Evolutionary conservation across 2,888 invertebrate species (phyloP).

Genomic region (Pecten maximus): DNA sequence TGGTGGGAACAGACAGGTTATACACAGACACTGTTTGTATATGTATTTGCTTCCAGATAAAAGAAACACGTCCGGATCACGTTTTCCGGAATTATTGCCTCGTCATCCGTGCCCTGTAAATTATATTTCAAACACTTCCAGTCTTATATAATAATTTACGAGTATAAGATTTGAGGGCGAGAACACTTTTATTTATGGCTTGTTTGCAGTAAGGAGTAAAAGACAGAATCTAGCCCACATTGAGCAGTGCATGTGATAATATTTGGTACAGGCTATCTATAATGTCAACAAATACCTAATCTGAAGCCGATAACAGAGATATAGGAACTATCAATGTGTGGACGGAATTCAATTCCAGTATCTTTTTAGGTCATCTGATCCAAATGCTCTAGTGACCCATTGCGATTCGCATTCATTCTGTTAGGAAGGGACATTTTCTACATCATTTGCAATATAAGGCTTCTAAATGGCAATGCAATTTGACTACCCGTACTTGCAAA

Average conservation of each 20-base stretch:
- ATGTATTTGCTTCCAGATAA: not conserved
- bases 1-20: too few relatives aligned
- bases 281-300: not conserved
- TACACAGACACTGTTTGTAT: too few relatives aligned
- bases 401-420: too few relatives aligned
- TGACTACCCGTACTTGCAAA: too few relatives aligned
- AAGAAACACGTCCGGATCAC: slow-evolving; percentile 13
- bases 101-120: not conserved
- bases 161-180: not conserved
- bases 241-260: not conserved
- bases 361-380: too few relatives aligned
- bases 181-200: not conserved
- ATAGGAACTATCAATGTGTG: too few relatives aligned
- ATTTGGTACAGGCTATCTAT: not conserved
- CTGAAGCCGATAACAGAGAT: not conserved
- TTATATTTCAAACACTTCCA: not conserved
- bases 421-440: too few relatives aligned
- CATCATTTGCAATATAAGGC: too few relatives aligned
- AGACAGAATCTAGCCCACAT: not conserved
- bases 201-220: not conserved
- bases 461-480: too few relatives aligned
- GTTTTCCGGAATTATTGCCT: not conserved
- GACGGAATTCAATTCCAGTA: too few relatives aligned
- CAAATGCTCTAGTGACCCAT: too few relatives aligned
- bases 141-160: slow-evolving; percentile 15